phyloP scores from a whole-genome alignment of 2,888 invertebrate genomes.

The Chironomus tentans region DNA sequence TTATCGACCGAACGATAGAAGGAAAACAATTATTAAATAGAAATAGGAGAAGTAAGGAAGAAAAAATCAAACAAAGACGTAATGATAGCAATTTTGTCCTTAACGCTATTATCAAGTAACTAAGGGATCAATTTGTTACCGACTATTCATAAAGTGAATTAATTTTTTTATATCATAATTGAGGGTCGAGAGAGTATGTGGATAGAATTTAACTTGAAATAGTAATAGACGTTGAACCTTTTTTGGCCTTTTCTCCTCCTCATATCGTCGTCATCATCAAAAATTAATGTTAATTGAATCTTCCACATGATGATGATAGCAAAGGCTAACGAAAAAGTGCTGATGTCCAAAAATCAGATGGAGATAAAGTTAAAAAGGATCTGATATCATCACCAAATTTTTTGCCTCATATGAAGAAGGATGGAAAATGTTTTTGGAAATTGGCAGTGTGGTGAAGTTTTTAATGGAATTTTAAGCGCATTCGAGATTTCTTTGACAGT shows the following conservation, averaged over 20 bases:
- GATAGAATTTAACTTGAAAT: too few relatives aligned
- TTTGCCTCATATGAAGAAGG: too few relatives aligned
- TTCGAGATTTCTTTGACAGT: too few relatives aligned
- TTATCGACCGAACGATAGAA: not conserved
- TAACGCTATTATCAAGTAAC: slow-evolving; percentile 15
- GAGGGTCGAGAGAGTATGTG: slow-evolving; percentile 7
- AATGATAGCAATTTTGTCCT: slow-evolving; percentile 23
- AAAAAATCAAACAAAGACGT: not conserved
- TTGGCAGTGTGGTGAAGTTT: too few relatives aligned
- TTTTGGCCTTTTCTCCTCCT: not conserved
- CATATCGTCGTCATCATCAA: not conserved
- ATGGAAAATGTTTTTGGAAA: too few relatives aligned
- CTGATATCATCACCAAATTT: too few relatives aligned
- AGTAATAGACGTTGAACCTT: not conserved
- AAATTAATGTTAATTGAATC: slow-evolving; percentile 24
- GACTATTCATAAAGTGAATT: not conserved
- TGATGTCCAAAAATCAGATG: not conserved
- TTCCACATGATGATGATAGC: not conserved
- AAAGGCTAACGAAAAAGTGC: too few relatives aligned
- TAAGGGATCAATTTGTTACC: slow-evolving; percentile 2
- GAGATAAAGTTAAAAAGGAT: not conserved
- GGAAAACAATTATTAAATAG: not conserved
- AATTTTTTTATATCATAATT: slow-evolving; percentile 27
- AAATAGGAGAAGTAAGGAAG: not conserved
- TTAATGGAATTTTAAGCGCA: too few relatives aligned